Conservation (phyloP, 2,888 invertebrate species). For the Seira sanloemensis region DNA sequence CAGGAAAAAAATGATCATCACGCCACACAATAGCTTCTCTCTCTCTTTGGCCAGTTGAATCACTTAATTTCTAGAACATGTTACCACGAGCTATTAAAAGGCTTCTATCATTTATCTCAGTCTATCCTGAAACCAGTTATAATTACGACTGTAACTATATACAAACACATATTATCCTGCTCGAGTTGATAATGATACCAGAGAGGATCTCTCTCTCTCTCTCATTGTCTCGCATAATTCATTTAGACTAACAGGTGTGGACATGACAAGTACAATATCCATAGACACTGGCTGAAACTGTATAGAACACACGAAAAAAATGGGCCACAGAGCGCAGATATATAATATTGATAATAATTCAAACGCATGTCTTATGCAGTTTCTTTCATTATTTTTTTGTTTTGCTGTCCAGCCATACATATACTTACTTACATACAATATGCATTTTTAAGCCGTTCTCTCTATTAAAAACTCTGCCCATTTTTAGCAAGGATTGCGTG, state of each 20-base stretch:
- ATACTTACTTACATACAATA: neutral
- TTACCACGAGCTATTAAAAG: neutral
- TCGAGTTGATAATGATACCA: constrained; percentile 51
- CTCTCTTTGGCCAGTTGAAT: too few relatives aligned
- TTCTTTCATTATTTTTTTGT: too few relatives aligned
- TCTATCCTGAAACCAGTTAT: too few relatives aligned
- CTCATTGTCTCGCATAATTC: constrained; percentile 63
- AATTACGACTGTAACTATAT: too few relatives aligned
- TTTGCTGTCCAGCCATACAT: neutral
- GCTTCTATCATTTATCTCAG: neutral
- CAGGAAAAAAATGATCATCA: neutral
- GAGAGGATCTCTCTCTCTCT: too few relatives aligned
- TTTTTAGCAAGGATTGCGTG: constrained; percentile 24
- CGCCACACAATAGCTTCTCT: neutral
- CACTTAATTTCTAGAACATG: too few relatives aligned
- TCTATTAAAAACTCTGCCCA: constrained; percentile 4
- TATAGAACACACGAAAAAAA: too few relatives aligned
- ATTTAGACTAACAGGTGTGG: constrained; percentile 65
- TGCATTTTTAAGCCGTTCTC: neutral
- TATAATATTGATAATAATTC: too few relatives aligned
- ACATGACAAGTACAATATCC: constrained; percentile 64
- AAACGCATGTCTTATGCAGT: too few relatives aligned
- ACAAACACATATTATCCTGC: neutral
- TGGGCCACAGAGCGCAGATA: too few relatives aligned
- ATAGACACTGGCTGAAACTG: constrained; percentile 29